A percentile compares a stretch with the other conserved stretches of the same genome.
Conservation (phyloP, 2,888 invertebrate species). For the Caenorhabditis becei region DNA sequence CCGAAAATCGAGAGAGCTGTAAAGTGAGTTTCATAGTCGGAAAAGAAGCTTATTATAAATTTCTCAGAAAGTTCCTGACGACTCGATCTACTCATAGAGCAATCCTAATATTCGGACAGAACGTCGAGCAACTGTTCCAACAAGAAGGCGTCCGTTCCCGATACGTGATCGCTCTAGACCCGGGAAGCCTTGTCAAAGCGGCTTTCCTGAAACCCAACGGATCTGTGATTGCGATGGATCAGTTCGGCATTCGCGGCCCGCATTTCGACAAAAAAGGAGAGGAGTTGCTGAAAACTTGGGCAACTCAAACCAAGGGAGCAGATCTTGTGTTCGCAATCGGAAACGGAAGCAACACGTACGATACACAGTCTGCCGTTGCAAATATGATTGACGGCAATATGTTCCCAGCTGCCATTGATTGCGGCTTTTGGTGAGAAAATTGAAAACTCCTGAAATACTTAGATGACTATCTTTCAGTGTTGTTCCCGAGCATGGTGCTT, state of each 20-base stretch:
- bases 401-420: slow-evolving; percentile 17
- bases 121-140: slow-evolving; percentile 90
- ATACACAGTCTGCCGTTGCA: slow-evolving; percentile 46
- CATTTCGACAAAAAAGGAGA: slow-evolving; percentile 68
- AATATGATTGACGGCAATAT: slow-evolving; percentile 27
- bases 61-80: slow-evolving; percentile 87
- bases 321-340: slow-evolving; percentile 88
- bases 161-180: slow-evolving; percentile 91
- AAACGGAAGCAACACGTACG: slow-evolving; percentile 50
- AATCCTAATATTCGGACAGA: slow-evolving; percentile 90
- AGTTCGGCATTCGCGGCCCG: slow-evolving; percentile 86
- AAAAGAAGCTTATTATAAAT: background rate
- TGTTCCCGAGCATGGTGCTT: slow-evolving; percentile 93
- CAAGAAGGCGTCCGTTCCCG: slow-evolving; percentile 88
- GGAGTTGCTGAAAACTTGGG: slow-evolving; percentile 84
- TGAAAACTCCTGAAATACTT: background rate
- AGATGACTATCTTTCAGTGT: slow-evolving; percentile 86
- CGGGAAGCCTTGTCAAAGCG: slow-evolving; percentile 87
- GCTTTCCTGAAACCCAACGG: slow-evolving; percentile 86
- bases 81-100: slow-evolving; percentile 89
- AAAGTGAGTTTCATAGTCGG: slow-evolving; percentile 75
- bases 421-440: slow-evolving; percentile 40
- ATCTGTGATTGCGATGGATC: slow-evolving; percentile 86
- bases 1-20: slow-evolving; percentile 81
- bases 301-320: slow-evolving; percentile 85